Evolutionary conservation across 2,113 vertebrate genomes (phyloP).

Genomic region (Xiphophorus maculatus): DNA sequence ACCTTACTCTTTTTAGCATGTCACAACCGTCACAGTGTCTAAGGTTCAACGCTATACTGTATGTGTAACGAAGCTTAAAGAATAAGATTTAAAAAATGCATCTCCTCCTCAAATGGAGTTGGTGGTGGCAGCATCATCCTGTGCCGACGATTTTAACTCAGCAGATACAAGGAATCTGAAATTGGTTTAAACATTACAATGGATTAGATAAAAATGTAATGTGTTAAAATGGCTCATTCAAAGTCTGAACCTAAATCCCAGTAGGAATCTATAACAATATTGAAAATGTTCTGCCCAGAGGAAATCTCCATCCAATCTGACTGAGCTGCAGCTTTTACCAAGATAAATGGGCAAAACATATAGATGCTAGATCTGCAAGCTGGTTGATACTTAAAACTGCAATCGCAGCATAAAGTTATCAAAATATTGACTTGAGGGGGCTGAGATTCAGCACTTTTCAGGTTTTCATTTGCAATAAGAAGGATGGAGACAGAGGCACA

Average conservation of each 20-base stretch:
- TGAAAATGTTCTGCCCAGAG: neutral
- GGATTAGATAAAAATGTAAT: neutral
- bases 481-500: neutral
- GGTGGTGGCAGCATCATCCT: too few species aligned
- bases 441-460: neutral
- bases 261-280: neutral
- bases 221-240: neutral
- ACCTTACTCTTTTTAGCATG: neutral
- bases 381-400: neutral
- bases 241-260: neutral
- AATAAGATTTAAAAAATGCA: too few species aligned
- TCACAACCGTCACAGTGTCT: neutral
- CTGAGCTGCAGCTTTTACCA: neutral
- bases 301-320: neutral
- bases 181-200: neutral
- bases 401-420: neutral
- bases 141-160: neutral
- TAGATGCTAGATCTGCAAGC: neutral
- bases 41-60: neutral
- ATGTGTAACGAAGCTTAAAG: too few species aligned
- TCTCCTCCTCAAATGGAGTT: too few species aligned
- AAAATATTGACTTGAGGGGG: neutral
- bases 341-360: neutral
- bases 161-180: neutral
- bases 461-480: neutral